Evolutionary conservation across 1,140 invertebrate genomes (phyloP).

Genomic region (Nymphalis io): DNA sequence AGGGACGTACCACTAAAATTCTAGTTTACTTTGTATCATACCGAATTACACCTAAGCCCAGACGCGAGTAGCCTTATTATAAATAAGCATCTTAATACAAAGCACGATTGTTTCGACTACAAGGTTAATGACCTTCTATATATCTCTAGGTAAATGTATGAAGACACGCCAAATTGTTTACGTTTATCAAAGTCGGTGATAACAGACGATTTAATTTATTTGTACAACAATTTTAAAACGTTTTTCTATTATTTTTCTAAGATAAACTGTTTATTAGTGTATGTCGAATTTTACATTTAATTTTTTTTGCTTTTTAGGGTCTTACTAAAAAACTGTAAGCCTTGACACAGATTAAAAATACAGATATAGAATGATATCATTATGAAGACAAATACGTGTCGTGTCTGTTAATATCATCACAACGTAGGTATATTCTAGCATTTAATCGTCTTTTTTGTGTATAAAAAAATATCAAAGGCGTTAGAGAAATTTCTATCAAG

Average conservation of each 20-base stretch:
- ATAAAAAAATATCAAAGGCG: neutral
- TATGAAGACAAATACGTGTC: neutral
- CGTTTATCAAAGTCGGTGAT: conserved; percentile 31
- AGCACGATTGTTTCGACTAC: conserved; percentile 30
- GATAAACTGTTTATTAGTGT: neutral
- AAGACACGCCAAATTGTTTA: conserved; percentile 28
- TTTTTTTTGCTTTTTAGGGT: neutral
- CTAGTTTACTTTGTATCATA: neutral
- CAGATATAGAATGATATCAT: neutral
- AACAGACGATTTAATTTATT: conserved; percentile 22
- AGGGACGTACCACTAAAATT: too few species aligned
- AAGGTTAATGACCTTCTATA: conserved; percentile 34
- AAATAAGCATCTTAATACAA: conserved; percentile 15
- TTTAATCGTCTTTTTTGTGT: neutral
- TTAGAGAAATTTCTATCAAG: conserved; percentile 12
- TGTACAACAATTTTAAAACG: neutral
- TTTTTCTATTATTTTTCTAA: neutral
- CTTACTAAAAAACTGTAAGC: neutral
- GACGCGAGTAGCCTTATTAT: conserved; percentile 19
- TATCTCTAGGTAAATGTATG: conserved; percentile 24
- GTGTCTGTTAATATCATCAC: neutral
- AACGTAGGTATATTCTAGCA: neutral
- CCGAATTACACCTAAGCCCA: neutral
- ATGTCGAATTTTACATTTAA: neutral
- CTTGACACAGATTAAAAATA: neutral